Base-by-base conservation (phyloP, 2,888 invertebrate species). In the Meloe dianella region DNA sequence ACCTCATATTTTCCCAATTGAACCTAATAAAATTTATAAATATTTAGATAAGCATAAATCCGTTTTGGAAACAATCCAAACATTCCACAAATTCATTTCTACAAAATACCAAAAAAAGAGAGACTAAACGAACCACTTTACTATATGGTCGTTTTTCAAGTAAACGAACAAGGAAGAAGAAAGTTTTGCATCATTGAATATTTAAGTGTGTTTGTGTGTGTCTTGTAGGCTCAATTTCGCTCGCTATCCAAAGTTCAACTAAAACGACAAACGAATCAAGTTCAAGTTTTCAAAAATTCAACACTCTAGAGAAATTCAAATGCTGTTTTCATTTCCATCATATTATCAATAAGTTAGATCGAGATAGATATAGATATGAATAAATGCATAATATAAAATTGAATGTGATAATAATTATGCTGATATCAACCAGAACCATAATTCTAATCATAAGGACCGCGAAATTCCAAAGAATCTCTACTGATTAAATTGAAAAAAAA, bases 61-160 rank as follows among this genome's bases (percentile, higher is more conserved):
- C 51, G 51, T 51, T 51, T 51, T 51, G 51, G 51, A 51, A 24
- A 51, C 51, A 51, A 51, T 51, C 51, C 51, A 51, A 12, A 22
- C 20, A 51, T 51, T 51, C 51, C 51, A 51, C 12, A 51, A 51
- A 51, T 51, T 51, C 22, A 24, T 12, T 51, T 47, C 9, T 20
- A 20, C 5, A 8, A 5, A 41, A 41, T 5, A 20, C 2, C n/a
- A 47, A 1, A 41, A 17, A n/a, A 41, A 41, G 4, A 17, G 6
- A 5, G 17, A 17, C 41, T 12, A n/a, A 17, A 41, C 10, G 17
- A 41, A 17, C n/a, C 3, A 35, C 12, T 10, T 12, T 12, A 35
- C 35, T 35, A 35, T 10, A 12, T 35, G 12, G 2, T 30, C 12
- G 35, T 35, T 35, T 35, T 12, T 12, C 41, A 38, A n/a, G 7